phyloP scores from a whole-genome alignment of 2,888 invertebrate species.

The Leucophenga maculata region DNA sequence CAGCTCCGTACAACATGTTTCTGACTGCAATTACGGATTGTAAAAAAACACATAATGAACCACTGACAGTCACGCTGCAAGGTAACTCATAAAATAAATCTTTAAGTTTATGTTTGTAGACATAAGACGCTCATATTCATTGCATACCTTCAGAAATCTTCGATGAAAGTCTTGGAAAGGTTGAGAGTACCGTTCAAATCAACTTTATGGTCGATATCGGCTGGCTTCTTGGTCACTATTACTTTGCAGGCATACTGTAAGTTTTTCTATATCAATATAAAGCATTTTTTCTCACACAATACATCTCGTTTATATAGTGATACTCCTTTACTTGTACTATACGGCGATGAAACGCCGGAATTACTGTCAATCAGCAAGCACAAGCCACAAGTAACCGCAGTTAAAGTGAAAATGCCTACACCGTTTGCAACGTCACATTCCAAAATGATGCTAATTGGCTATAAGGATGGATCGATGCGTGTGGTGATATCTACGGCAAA shows the following conservation, averaged over 20 bases:
- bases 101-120: not conserved
- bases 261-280: constrained; percentile 35
- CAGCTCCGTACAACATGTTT: constrained; percentile 83
- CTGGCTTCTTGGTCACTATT: constrained; percentile 91
- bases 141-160: constrained; percentile 78
- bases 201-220: constrained; percentile 94
- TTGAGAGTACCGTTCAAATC: constrained; percentile 86
- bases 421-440: constrained; percentile 91
- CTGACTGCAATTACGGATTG: constrained; percentile 81
- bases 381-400: constrained; percentile 79
- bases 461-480: constrained; percentile 85
- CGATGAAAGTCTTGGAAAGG: constrained; percentile 82
- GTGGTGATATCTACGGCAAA: constrained; percentile 94
- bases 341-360: constrained; percentile 82
- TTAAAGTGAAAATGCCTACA: constrained; percentile 81
- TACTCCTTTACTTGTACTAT: constrained; percentile 82
- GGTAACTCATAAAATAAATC: constrained; percentile 68
- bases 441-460: constrained; percentile 90
- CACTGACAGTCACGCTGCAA: constrained; percentile 80
- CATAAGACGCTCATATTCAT: constrained; percentile 19
- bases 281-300: too few relatives aligned
- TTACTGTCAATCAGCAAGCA: constrained; percentile 75
- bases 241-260: constrained; percentile 81
- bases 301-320: constrained; percentile 71
- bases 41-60: constrained; percentile 77